A percentile compares a stretch with the other conserved stretches of the same genome.
phyloP scores from a whole-genome alignment of 2,113 vertebrate genomes.

The Grus americana region DNA sequence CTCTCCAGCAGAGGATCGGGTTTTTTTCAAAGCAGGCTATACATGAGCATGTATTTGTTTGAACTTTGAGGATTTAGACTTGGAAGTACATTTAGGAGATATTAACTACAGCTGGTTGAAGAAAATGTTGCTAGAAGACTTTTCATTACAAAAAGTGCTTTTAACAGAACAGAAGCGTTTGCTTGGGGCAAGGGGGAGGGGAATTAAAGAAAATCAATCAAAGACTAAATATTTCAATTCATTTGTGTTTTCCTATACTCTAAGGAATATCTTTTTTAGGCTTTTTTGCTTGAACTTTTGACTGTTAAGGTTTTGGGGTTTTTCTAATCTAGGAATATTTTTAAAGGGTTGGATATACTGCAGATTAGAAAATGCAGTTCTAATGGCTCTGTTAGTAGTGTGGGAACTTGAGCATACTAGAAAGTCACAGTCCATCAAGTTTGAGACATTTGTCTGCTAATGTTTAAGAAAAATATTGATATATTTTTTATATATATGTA shows the following conservation, averaged over 20 bases:
- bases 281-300: background rate
- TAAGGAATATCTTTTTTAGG: background rate
- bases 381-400: background rate
- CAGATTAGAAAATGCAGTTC: background rate
- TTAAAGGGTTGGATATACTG: background rate
- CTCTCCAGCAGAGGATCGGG: background rate
- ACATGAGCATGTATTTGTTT: background rate
- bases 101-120: background rate
- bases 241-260: background rate
- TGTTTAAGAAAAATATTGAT: background rate
- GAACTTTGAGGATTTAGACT: background rate
- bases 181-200: too few relatives aligned
- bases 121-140: background rate
- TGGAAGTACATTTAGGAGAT: background rate
- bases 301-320: background rate
- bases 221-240: background rate
- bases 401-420: background rate
- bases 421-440: background rate
- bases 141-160: background rate
- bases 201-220: background rate
- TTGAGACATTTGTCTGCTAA: background rate
- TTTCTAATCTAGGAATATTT: background rate
- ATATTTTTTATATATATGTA: rapidly evolving
- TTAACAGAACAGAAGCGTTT: background rate
- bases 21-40: background rate